Evolutionary conservation across 2,888 invertebrate genomes (phyloP), one percentile per base, ranked within the genome.

Genomic region (Lepeophtheirus nordmannii): DNA sequence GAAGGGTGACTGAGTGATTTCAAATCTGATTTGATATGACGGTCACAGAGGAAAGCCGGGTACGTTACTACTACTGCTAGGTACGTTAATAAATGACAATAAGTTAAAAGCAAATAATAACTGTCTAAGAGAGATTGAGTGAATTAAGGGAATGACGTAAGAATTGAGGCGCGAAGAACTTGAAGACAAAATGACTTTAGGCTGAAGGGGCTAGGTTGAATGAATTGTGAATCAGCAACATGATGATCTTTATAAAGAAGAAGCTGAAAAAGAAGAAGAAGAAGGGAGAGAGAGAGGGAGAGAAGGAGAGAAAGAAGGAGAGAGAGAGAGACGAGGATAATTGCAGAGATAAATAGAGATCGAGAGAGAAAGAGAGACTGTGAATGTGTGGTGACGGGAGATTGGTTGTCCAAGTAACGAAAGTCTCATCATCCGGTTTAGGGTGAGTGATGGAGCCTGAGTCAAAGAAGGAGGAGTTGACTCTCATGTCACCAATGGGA

Each of bases 351-450:
- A 20, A 14, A 30, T 23, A 60, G 60, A 17, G 11, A 60, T 20
- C 30, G 38, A 60, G 60, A 38, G 60, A 60, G 60, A 38, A 30
- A 11, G 60, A 14, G 60, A 60, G 60, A 22, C 22, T 38, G 60
- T 58, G n/a, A 53, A 20, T 53, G 53, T n/a, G 53, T 53, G 53
- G n/a, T 53, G 53, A n/a, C 20, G 20, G n/a, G 53, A 53, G 53
- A 17, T 20, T 20, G 53, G 20, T 17, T n/a, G n/a, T 53, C 53
- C 53, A 30, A 30, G 30, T 30, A 30, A 30, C 30, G 30, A 30
- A 30, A 30, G 30, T 5, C 30, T 58, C 58, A 58, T 58, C 58
- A 58, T 58, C 58, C 22, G 30, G 30, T 30, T 30, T 30, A 30
- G 30, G 30, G 30, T 30, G 30, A 30, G 22, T 38, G 37, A 37